These are phyloP conservation scores for Drosophila funebris DNA, from an alignment of 1,140 invertebrate species.

Conservation along the genomic window DNA sequence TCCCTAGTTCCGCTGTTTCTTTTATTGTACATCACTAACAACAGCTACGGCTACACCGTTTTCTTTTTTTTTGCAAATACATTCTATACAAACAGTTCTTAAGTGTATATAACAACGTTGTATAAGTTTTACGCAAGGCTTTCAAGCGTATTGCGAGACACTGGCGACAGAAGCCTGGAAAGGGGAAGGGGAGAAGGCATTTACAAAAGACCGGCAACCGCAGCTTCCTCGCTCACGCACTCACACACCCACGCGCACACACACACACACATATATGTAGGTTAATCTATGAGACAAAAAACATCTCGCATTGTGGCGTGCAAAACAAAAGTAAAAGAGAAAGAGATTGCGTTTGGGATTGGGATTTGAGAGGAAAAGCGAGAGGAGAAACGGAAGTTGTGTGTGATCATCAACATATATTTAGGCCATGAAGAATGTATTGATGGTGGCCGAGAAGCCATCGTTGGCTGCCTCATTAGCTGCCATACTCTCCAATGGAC, in stretches of 20 bases:
- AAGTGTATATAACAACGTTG: neutral
- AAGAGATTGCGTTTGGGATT: neutral
- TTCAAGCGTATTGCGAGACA: neutral
- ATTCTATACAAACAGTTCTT: conserved; percentile 3
- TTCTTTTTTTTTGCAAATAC: conserved; percentile 26
- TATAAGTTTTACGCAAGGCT: neutral
- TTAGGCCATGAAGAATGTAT: conserved; percentile 91
- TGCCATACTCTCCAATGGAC: conserved; percentile 96
- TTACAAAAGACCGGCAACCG: conserved; percentile 40
- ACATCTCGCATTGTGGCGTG: conserved; percentile 16
- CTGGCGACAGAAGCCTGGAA: neutral
- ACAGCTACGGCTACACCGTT: conserved; percentile 4
- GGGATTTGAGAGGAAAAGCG: neutral
- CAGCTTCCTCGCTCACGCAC: conserved; percentile 24
- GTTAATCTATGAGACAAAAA: conserved; percentile 6
- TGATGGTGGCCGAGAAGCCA: conserved; percentile 99
- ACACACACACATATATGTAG: conserved; percentile 21
- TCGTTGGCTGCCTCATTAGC: conserved; percentile 97
- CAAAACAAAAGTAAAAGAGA: conserved; percentile 1
- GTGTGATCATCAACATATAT: conserved; percentile 45
- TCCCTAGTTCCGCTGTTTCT: no score
- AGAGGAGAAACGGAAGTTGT: conserved; percentile 15
- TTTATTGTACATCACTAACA: conserved; percentile 24
- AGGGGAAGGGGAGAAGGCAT: neutral
- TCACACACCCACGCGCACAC: neutral